These are phyloP conservation scores for Gadopsis bispinosus DNA, from an alignment of 2,797 vertebrate genomes.

Conservation along the genomic window DNA sequence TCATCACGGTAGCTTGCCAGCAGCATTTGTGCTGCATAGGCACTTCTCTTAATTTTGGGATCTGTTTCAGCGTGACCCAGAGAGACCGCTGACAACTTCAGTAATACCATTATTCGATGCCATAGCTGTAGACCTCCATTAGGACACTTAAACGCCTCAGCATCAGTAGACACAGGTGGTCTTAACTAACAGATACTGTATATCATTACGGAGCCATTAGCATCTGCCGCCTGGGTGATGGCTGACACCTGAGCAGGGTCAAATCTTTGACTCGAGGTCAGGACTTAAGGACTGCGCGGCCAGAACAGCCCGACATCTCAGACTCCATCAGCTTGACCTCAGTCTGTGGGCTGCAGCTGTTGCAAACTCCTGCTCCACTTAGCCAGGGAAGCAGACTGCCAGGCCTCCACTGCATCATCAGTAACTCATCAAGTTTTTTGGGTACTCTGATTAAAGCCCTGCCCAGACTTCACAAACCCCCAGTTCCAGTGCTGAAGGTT, in stretches of 20 bases:
- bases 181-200: constrained; percentile 20
- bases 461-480: constrained; percentile 41
- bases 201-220: constrained; percentile 17
- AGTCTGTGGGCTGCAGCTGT: constrained; percentile 54
- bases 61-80: constrained; percentile 69
- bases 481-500: constrained; percentile 28
- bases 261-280: constrained; percentile 35
- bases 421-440: constrained; percentile 57
- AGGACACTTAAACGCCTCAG: constrained; percentile 33
- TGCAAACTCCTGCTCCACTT: constrained; percentile 51
- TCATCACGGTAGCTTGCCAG: constrained; percentile 75
- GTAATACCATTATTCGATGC: constrained; percentile 49
- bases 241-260: constrained; percentile 10
- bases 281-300: background rate
- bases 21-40: constrained; percentile 63
- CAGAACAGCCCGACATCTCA: constrained; percentile 9
- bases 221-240: constrained; percentile 5
- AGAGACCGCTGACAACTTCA: constrained; percentile 63
- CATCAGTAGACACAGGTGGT: constrained; percentile 33
- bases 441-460: constrained; percentile 54
- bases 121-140: constrained; percentile 27
- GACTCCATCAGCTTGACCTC: constrained; percentile 44
- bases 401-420: constrained; percentile 50
- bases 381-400: constrained; percentile 40
- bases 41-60: constrained; percentile 71